Evolutionary conservation across 2,797 vertebrate species (phyloP).

Genomic region (Eremophila alpestris): DNA sequence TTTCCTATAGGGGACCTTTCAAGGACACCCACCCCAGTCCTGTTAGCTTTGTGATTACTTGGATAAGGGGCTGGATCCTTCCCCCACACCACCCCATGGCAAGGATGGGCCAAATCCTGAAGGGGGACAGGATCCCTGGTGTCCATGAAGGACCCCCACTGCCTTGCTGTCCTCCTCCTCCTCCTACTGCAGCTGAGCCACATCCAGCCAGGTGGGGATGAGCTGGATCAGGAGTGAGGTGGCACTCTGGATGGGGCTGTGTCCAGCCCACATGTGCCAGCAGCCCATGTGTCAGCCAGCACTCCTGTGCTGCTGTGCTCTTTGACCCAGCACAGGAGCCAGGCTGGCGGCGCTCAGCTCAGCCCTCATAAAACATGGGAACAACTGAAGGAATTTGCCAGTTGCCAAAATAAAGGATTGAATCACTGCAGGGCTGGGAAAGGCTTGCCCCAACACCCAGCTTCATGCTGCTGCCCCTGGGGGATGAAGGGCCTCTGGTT

Average conservation of each 20-base stretch:
- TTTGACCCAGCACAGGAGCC: not conserved
- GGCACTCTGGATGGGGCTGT: not conserved
- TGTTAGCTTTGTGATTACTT: constrained; percentile 25
- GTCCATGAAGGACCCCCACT: not conserved
- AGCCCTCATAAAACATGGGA: not conserved
- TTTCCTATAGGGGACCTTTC: constrained; percentile 15
- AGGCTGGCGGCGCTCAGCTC: not conserved
- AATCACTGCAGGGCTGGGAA: not conserved
- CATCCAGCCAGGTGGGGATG: not conserved
- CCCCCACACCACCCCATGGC: fast-evolving
- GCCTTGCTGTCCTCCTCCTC: not conserved
- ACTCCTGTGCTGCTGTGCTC: fast-evolving
- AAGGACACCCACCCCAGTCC: not conserved
- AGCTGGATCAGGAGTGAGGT: not conserved
- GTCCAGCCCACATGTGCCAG: not conserved
- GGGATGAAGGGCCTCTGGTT: not conserved
- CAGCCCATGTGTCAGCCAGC: not conserved
- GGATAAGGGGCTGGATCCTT: constrained; percentile 30
- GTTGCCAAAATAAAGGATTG: constrained; percentile 23
- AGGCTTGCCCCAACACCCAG: not conserved
- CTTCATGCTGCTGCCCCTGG: not conserved
- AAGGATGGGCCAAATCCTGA: not conserved
- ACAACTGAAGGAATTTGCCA: not conserved
- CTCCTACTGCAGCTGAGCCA: not conserved
- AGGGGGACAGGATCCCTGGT: not conserved